Base-by-base conservation (phyloP, 2,797 vertebrate genomes). In the Clarias pachynema region DNA sequence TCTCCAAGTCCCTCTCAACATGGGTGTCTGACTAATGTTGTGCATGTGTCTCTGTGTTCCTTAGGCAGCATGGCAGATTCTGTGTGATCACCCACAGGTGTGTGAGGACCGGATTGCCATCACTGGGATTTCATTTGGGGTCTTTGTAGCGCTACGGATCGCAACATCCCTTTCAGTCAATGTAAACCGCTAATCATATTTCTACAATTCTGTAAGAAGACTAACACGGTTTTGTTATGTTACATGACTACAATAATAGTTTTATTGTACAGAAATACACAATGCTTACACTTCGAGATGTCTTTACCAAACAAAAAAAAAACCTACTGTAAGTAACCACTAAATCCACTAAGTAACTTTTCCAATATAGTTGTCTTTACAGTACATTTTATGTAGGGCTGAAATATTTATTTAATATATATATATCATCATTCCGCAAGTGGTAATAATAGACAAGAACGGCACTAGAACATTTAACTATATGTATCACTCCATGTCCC, bases 121-220 rank as follows among this genome's bases (percentile, higher is more conserved):
- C 82, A 82, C 92, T 0, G 92, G 93, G 3, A 85, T 93, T 68
- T 95, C 93, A 4, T 95, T 86, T 60, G 93, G 94, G 79, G 89
- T 77, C n/a, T 93, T 87, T 37, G 14, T 93, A 22, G 9, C 85
- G 82, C 90, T 94, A 65, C 87, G 77, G 40, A 81, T 91, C 1
- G 91, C 90, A 56, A 90, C 85, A 40, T 62, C 77, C 3, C 2
- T 22, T 5, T 89, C 29, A 70, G 44, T 92, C 59, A 87, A 92
- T 12, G 94, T 95, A 87, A 2, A 90, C 91, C 16, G 16, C 16
- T 20, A 9, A 20, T 56, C 16, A 57, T 53, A 31, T 49, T n/a
- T 14, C 2, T 49, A 22, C 69, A 70, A 37, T 24, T 70, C 34
- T 70, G 18, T 49, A 73, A 73, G 16, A 73, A 20, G 16, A 7